phyloP scores from a whole-genome alignment of 2,113 vertebrate genomes.

The Sturnus vulgaris region DNA sequence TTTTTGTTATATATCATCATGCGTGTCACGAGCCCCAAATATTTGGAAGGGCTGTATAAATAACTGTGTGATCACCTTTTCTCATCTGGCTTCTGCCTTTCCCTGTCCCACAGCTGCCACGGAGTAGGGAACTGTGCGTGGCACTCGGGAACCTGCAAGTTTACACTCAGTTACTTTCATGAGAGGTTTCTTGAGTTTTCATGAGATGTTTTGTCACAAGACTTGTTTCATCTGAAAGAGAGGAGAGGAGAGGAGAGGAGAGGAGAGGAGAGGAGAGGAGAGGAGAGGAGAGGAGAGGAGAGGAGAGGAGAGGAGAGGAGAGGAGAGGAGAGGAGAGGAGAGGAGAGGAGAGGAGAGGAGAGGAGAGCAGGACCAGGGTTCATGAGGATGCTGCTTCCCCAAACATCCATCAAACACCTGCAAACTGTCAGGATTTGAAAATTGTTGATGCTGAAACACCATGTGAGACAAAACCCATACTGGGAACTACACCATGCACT shows the following conservation, averaged over 20 bases:
- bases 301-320: not conserved
- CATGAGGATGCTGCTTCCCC: accelerated
- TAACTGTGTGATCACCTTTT: not conserved
- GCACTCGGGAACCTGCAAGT: accelerated
- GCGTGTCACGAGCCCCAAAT: not conserved
- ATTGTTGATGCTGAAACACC: not conserved
- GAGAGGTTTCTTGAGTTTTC: not conserved
- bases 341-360: too few species aligned
- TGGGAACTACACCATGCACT: not conserved
- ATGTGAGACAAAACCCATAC: not conserved
- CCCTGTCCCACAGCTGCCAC: not conserved
- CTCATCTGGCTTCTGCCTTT: not conserved
- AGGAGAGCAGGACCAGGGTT: not conserved
- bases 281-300: too few species aligned
- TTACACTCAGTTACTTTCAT: not conserved
- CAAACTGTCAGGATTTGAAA: not conserved
- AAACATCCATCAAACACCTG: accelerated
- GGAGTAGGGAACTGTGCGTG: accelerated
- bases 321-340: not conserved
- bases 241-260: not conserved
- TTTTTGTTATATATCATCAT: slow-evolving; percentile 44
- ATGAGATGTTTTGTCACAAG: not conserved
- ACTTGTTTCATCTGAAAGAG: not conserved
- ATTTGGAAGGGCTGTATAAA: slow-evolving; percentile 44
- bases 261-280: not conserved